Evolutionary conservation across 2,888 invertebrate species (phyloP).

Genomic region (Hylaea fasciaria): DNA sequence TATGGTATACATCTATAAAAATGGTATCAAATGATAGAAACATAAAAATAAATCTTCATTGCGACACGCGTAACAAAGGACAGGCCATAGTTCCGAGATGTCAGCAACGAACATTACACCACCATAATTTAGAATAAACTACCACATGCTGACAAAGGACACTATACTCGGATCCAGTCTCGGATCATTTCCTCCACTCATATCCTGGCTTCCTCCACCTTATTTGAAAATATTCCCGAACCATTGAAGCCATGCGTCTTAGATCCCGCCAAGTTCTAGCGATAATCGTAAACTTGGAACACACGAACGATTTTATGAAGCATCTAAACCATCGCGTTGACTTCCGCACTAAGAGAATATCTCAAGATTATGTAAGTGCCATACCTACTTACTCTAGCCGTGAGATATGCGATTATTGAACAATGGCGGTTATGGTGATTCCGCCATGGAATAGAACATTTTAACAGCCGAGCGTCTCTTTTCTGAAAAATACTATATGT

Average conservation of each 20-base stretch:
- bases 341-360: conserved; percentile 51
- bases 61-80: too few relatives aligned
- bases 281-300: conserved; percentile 63
- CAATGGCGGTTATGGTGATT: conserved; percentile 26
- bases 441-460: background rate
- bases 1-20: too few relatives aligned
- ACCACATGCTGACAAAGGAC: conserved; percentile 15
- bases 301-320: conserved; percentile 63
- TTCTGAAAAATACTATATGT: too few relatives aligned
- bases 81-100: too few relatives aligned
- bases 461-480: too few relatives aligned
- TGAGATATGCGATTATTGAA: conserved; percentile 42
- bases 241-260: conserved; percentile 50
- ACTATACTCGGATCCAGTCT: conserved; percentile 6
- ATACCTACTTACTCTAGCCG: conserved; percentile 37
- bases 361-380: too few relatives aligned
- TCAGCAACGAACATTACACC: background rate
- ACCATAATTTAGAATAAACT: conserved; percentile 4
- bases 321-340: conserved; percentile 48
- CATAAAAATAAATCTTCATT: too few relatives aligned
- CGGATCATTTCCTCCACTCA: conserved; percentile 43
- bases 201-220: conserved; percentile 39
- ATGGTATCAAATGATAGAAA: too few relatives aligned
- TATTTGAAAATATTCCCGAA: conserved; percentile 46
- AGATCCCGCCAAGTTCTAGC: conserved; percentile 51